A percentile compares a stretch with the other conserved stretches of the same genome.
These are phyloP conservation scores for Ctena decussata DNA, from an alignment of 2,888 invertebrate species.

Conservation along the genomic window DNA sequence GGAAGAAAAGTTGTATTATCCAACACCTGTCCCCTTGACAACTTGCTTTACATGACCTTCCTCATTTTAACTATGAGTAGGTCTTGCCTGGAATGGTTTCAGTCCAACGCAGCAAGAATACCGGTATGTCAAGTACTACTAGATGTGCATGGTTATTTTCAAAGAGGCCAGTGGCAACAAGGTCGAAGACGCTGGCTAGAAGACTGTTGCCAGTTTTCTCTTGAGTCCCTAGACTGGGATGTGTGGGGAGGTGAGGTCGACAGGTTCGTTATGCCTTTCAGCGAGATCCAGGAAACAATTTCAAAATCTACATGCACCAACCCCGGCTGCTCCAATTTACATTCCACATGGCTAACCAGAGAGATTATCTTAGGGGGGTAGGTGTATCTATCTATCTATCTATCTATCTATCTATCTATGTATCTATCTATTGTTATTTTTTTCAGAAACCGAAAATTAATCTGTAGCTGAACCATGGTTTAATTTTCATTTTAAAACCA, in stretches of 20 bases:
- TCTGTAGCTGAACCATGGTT: too few relatives aligned
- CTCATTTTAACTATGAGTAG: not conserved
- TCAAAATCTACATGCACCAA: not conserved
- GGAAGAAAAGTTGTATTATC: not conserved
- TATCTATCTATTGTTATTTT: too few relatives aligned
- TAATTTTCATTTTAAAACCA: too few relatives aligned
- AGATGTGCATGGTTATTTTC: not conserved
- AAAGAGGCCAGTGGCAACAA: not conserved
- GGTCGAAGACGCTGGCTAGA: not conserved
- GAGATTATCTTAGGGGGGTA: not conserved
- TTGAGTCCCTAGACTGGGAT: not conserved
- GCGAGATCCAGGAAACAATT: not conserved
- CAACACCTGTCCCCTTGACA: not conserved
- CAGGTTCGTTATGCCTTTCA: not conserved
- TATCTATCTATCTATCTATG: slow-evolving; percentile 11
- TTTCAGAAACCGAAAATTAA: too few relatives aligned
- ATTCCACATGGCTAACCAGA: not conserved
- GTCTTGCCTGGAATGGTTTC: not conserved
- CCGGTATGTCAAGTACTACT: not conserved
- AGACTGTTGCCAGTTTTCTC: not conserved
- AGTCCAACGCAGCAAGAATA: not conserved
- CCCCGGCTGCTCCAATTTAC: not conserved
- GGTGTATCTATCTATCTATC: slow-evolving; percentile 5
- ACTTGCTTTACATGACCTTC: not conserved
- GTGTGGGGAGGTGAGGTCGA: not conserved